Evolutionary conservation across 2,113 vertebrate species (phyloP).

Genomic region (Myodes glareolus): DNA sequence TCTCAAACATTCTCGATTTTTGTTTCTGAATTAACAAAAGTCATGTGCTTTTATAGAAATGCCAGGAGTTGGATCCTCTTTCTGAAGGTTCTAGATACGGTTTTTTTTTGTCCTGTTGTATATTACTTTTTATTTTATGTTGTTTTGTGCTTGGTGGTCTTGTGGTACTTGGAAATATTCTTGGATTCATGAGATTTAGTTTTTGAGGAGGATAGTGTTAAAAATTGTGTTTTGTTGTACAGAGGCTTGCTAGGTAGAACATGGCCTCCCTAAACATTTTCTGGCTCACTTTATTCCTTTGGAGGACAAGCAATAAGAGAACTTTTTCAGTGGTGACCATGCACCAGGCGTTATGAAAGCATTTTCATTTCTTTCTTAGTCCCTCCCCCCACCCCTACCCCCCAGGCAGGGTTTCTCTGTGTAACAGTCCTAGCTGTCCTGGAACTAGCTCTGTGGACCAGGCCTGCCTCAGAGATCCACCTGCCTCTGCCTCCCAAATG

Average conservation of each 20-base stretch:
- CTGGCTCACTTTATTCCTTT: constrained; percentile 13
- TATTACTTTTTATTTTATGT: neutral
- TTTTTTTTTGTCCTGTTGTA: neutral
- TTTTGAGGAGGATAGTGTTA: neutral
- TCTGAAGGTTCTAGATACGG: neutral
- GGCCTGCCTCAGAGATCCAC: too few relatives aligned
- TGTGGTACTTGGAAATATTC: neutral
- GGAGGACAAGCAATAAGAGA: constrained; percentile 25
- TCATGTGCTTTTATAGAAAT: constrained; percentile 6
- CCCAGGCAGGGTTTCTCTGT: too few relatives aligned
- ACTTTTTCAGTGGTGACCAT: neutral
- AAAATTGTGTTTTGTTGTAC: constrained; percentile 44
- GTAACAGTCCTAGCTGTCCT: too few relatives aligned
- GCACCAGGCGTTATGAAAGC: neutral
- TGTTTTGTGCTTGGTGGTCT: constrained; percentile 35
- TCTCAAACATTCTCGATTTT: constrained; percentile 47
- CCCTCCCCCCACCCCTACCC: too few relatives aligned
- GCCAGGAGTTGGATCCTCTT: constrained; percentile 14
- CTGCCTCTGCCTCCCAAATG: too few relatives aligned
- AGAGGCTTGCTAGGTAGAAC: neutral
- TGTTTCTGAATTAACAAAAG: neutral
- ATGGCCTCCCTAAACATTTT: neutral
- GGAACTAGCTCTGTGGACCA: too few relatives aligned
- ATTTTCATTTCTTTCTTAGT: neutral
- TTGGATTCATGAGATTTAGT: constrained; percentile 29